These are phyloP conservation scores for Phenacoccus solenopsis DNA, from an alignment of 1,140 invertebrate species.

Conservation along the genomic window DNA sequence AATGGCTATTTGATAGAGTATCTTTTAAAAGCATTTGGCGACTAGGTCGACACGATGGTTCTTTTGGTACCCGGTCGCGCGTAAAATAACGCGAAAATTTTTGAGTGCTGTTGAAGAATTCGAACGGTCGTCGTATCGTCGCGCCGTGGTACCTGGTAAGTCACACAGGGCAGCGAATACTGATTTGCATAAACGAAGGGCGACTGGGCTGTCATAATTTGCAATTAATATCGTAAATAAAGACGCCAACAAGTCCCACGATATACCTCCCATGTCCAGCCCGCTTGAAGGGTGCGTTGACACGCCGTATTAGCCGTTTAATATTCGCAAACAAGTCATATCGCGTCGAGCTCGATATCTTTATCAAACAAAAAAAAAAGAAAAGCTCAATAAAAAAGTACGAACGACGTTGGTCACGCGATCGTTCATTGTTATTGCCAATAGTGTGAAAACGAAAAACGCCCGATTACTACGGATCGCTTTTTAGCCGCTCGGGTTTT, in stretches of 20 bases:
- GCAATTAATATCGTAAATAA: constrained; percentile 12
- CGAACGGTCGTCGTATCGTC: too few species aligned
- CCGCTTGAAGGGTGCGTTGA: neutral
- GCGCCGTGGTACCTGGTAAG: too few species aligned
- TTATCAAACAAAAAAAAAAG: constrained; percentile 11
- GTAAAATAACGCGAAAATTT: neutral
- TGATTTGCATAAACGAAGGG: neutral
- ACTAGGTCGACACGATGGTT: neutral
- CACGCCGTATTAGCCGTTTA: constrained; percentile 1
- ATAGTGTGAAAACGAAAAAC: constrained; percentile 12
- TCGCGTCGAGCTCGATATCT: constrained; percentile 5
- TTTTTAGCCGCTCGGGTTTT: neutral
- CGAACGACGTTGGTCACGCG: constrained; percentile 1
- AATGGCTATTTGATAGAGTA: constrained; percentile 2
- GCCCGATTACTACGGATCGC: constrained; percentile 2
- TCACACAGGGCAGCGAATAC: neutral
- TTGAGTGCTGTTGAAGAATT: neutral
- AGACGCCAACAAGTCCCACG: constrained; percentile 10
- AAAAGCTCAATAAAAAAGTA: neutral
- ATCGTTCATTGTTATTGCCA: neutral
- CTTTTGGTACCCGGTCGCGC: neutral
- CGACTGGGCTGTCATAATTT: neutral
- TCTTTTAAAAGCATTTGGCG: neutral
- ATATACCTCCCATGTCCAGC: neutral
- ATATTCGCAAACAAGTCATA: neutral